These are phyloP conservation scores for Pseudococcus jackbeardsleyi DNA, from an alignment of 2,888 invertebrate species.

Conservation along the genomic window DNA sequence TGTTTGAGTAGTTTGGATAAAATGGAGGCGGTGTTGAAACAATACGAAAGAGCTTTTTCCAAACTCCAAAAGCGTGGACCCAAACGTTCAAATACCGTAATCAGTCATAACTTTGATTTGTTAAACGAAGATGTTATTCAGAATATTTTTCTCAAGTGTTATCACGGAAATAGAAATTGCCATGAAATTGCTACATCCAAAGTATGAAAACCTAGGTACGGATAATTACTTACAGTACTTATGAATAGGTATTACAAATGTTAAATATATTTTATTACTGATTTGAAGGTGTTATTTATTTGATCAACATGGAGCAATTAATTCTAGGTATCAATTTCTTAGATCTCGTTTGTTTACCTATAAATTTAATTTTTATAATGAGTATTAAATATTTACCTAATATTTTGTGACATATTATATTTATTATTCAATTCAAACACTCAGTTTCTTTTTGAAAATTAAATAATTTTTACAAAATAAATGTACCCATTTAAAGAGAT, in stretches of 20 bases:
- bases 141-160: slow-evolving; percentile 59
- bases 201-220: not conserved
- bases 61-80: slow-evolving; percentile 57
- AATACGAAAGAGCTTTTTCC: slow-evolving; percentile 54
- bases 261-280: not conserved
- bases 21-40: slow-evolving; percentile 56
- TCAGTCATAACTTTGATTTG: slow-evolving; percentile 52
- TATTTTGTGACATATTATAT: too few relatives aligned
- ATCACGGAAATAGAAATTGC: slow-evolving; percentile 22
- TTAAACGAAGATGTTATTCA: slow-evolving; percentile 58
- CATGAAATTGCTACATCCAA: slow-evolving; percentile 52
- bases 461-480: too few relatives aligned
- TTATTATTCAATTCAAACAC: too few relatives aligned
- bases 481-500: too few relatives aligned
- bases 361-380: not conserved
- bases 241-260: not conserved
- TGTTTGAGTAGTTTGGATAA: slow-evolving; percentile 58
- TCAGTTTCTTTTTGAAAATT: too few relatives aligned
- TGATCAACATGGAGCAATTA: not conserved
- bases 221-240: too few relatives aligned
- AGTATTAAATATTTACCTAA: not conserved
- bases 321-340: not conserved
- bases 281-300: not conserved
- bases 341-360: slow-evolving; percentile 16
- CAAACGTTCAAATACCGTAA: not conserved